phyloP scores from a whole-genome alignment of 2,113 vertebrate genomes.

The Phylloscopus trochilus region DNA sequence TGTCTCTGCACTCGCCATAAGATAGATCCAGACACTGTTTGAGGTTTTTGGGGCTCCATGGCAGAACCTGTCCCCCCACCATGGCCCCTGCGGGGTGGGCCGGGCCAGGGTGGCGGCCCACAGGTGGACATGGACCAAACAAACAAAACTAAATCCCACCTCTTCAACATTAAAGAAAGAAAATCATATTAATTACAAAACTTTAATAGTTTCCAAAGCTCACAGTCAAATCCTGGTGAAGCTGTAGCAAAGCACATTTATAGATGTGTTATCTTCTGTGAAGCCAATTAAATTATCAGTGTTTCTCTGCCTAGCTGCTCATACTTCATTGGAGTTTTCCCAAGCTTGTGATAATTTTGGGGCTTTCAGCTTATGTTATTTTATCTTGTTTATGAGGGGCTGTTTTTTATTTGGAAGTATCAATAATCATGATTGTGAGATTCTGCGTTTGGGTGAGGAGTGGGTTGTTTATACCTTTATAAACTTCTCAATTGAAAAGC shows the following conservation, averaged over 20 bases:
- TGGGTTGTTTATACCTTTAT: background rate
- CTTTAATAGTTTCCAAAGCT: background rate
- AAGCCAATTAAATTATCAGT: background rate
- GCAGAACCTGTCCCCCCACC: too few relatives aligned
- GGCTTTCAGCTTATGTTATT: background rate
- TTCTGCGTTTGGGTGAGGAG: background rate
- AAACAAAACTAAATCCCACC: background rate
- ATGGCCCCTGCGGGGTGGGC: background rate
- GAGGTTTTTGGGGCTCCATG: background rate
- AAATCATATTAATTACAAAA: background rate
- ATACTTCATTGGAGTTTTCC: background rate
- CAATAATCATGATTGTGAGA: background rate
- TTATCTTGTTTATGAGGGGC: background rate
- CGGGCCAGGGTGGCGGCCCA: rapidly evolving
- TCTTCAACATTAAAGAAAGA: background rate
- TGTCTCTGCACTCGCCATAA: background rate
- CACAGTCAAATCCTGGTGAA: background rate
- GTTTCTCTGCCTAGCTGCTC: background rate
- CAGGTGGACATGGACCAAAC: background rate
- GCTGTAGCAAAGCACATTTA: background rate
- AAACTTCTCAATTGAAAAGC: background rate
- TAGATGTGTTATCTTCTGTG: background rate
- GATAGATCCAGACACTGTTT: background rate
- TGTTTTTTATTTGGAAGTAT: background rate
- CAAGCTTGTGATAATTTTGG: background rate